Base-by-base conservation (phyloP, 2,797 vertebrate species). In the Emydoidea blandingii region DNA sequence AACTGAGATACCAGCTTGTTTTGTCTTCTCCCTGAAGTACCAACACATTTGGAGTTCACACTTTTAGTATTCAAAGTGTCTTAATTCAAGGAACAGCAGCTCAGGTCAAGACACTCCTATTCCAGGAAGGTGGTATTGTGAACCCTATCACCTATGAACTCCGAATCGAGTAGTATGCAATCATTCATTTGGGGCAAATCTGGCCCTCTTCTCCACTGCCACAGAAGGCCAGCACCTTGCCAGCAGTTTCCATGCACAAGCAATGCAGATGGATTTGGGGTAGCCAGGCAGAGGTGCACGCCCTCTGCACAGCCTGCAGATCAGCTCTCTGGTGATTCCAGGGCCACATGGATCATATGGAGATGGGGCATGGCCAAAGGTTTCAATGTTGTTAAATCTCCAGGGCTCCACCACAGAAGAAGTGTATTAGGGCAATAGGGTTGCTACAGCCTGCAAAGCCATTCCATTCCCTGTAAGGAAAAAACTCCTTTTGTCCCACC, bases 11-110 rank as follows among this genome's bases (percentile, higher is more conserved):
- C 25, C 34, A 81, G n/a, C 52, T 68, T 53, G n/a, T 49, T 94
- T 94, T 90, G n/a, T 52, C 93, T 91, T 92, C 81, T 89, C 44
- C 44, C 57, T 72, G 23, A 96, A 87, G 49, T 57, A 74, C 15
- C 86, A 93, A 90, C 76, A 86, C 11, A 82, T n/a, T 15, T 84
- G 76, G 86, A 49, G 27, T 53, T 92, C 82, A 4, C 74, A 56
- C 76, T 72, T 88, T 82, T 83, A 88, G 83, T 88, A 89, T n/a
- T 85, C 79, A 94, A 94, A 97, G 89, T 37, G 76, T 54, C 89
- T 97, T 92, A 90, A 95, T 86, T 87, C 93, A 96, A 96, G 95
- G 86, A 89, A 53, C 52, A 95, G 79, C 91, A 88, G 56, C 37
- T 88, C 81, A 19, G 91, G 41, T 93, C 76, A 76, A 79, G 12